A percentile compares a stretch with the other conserved stretches of the same genome.
phyloP scores from a whole-genome alignment of 2,888 invertebrate species.

The Dicyrtoma fusca region DNA sequence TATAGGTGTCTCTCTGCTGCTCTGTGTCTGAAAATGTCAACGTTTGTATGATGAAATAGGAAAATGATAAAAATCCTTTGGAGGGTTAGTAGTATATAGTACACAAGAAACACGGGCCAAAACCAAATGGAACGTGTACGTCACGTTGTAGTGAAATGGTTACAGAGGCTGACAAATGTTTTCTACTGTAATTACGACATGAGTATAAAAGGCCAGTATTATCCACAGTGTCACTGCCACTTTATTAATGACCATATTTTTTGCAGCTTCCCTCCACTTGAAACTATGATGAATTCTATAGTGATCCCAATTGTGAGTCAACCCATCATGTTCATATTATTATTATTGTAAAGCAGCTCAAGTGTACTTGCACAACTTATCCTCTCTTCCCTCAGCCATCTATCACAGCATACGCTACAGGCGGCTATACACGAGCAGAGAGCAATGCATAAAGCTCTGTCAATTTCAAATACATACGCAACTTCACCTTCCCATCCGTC shows the following conservation, averaged over 20 bases:
- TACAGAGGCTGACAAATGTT: constrained; percentile 44
- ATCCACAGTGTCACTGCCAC: constrained; percentile 47
- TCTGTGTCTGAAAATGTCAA: background rate
- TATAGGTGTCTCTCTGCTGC: background rate
- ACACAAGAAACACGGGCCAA: too few relatives aligned
- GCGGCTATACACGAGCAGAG: too few relatives aligned
- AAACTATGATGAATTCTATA: constrained; percentile 14
- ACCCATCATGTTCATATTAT: constrained; percentile 16
- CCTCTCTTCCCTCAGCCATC: too few relatives aligned
- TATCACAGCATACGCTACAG: too few relatives aligned
- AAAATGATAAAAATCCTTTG: constrained; percentile 1
- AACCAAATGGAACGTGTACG: too few relatives aligned
- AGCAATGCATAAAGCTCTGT: too few relatives aligned
- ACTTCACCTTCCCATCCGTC: too few relatives aligned
- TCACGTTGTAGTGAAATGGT: constrained; percentile 21
- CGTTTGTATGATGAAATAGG: background rate
- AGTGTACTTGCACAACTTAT: too few relatives aligned
- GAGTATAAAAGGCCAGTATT: constrained; percentile 40
- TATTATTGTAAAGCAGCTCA: constrained; percentile 7
- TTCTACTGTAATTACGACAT: constrained; percentile 43
- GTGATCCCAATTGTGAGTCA: constrained; percentile 4
- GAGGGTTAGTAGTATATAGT: background rate
- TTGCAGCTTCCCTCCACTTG: constrained; percentile 11
- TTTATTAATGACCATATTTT: constrained; percentile 54
- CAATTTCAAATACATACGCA: too few relatives aligned